Evolutionary conservation across 2,888 invertebrate genomes (phyloP).

Genomic region (Eueremaeus valkanovi): DNA sequence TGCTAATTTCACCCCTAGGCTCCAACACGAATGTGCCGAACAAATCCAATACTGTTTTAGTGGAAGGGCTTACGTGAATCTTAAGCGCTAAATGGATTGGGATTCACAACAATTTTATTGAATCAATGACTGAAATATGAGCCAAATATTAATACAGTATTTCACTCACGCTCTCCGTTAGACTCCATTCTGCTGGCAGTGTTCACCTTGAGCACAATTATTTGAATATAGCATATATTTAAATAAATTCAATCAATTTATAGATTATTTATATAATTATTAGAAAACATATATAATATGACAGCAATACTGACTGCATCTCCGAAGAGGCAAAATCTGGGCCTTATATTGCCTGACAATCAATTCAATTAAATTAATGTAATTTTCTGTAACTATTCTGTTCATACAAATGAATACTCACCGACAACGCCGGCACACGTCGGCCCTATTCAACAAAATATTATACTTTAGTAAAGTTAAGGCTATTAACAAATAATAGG

Average conservation of each 20-base stretch:
- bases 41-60: constrained; percentile 63
- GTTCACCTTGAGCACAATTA: background rate
- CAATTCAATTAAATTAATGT: background rate
- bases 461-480: background rate
- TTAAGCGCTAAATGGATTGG: constrained; percentile 49
- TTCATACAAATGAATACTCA: background rate
- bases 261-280: too few species aligned
- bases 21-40: constrained; percentile 64
- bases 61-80: constrained; percentile 70
- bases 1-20: constrained; percentile 43
- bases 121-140: background rate
- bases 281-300: too few species aligned
- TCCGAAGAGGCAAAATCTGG: constrained; percentile 39
- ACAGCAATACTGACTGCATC: constrained; percentile 34
- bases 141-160: background rate
- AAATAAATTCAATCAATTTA: background rate
- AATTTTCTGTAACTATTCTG: background rate
- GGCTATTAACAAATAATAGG: too few species aligned
- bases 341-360: constrained; percentile 50
- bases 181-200: constrained; percentile 38
- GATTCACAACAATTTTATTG: background rate
- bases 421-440: constrained; percentile 40
- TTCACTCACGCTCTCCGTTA: constrained; percentile 38
- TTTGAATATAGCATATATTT: background rate
- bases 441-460: background rate